Base-by-base conservation (phyloP, 2,797 vertebrate genomes). In the Lacerta viridis region DNA sequence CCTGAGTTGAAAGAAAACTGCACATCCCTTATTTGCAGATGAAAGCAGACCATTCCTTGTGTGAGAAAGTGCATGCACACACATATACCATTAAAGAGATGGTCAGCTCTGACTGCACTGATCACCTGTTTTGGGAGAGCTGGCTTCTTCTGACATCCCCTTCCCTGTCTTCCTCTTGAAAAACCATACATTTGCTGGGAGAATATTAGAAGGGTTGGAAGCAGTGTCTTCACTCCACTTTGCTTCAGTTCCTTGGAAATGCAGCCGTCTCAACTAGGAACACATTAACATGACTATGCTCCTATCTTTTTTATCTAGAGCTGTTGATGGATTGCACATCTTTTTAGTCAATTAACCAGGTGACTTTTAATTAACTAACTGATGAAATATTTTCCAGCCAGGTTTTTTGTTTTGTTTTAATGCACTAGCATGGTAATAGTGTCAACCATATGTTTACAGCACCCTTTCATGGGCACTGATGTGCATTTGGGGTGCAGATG, bases 321-420 rank as follows among this genome's bases (percentile, higher is more conserved):
- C 23, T 76, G n/a, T 82, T 33, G 20, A 87, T 87, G 15, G 29
- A 83, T 87, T 76, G 75, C 18, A 29, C 71, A 66, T 76, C 59
- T 76, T 87, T 83, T 87, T 68, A 50, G 59, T 41, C 71, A 83
- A 76, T 87, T 87, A 87, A 39, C 59, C 39, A 83, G 75, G 29
- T 76, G 41, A 36, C 71, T 87, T 46, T 83, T 87, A 87, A 83
- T 77, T 83, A 61, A 87, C 41, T 87, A 76, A 82, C 71, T 71
- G 80, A 50, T 83, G 46, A 29, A 33, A 82, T 81, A 25, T 20
- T 82, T 87, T 83, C 46, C 39, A 66, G 59, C 80, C 75, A 87
- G 20, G 23, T 39, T 55, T 61, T 69, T 61, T 69, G n/a, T 29
- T 55, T 61, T 78, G n/a, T 13, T 13, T n/a, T 6, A 68, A 36